These are phyloP conservation scores for Leptodactylus fuscus DNA, from an alignment of 2,113 vertebrate species.

Conservation along the genomic window DNA sequence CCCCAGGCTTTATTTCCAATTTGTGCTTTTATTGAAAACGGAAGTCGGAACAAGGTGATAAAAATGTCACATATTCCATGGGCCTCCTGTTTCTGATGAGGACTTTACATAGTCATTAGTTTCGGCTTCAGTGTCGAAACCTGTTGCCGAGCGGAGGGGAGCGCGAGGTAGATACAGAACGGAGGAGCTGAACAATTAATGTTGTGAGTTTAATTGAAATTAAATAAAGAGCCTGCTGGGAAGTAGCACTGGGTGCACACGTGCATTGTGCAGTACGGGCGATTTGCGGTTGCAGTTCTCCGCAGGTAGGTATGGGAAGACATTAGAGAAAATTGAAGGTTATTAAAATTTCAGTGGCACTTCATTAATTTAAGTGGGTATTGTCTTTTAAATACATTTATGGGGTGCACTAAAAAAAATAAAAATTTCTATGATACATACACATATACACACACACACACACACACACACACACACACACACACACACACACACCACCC, in stretches of 20 bases:
- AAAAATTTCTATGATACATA: not conserved
- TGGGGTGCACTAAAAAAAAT: not conserved
- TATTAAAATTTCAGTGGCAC: slow-evolving; percentile 74
- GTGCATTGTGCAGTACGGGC: slow-evolving; percentile 66
- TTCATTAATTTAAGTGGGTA: slow-evolving; percentile 62
- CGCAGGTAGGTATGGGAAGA: slow-evolving; percentile 76
- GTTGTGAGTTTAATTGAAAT: slow-evolving; percentile 70
- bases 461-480: not conserved
- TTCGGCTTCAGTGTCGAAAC: slow-evolving; percentile 69
- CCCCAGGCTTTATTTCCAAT: slow-evolving; percentile 89
- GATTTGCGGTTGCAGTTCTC: slow-evolving; percentile 72
- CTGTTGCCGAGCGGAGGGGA: slow-evolving; percentile 67
- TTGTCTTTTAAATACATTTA: not conserved
- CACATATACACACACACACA: not conserved
- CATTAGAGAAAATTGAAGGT: slow-evolving; percentile 77
- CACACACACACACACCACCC: not conserved
- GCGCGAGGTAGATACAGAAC: slow-evolving; percentile 42
- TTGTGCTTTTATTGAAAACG: slow-evolving; percentile 85
- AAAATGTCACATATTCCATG: slow-evolving; percentile 69
- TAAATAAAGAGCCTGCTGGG: slow-evolving; percentile 71
- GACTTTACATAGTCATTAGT: slow-evolving; percentile 57
- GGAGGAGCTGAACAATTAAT: slow-evolving; percentile 64
- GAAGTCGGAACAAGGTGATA: slow-evolving; percentile 74
- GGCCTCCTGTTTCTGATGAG: slow-evolving; percentile 63
- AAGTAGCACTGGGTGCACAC: slow-evolving; percentile 71